Conservation (phyloP, 2,113 vertebrate species). For the Hippotragus niger region DNA sequence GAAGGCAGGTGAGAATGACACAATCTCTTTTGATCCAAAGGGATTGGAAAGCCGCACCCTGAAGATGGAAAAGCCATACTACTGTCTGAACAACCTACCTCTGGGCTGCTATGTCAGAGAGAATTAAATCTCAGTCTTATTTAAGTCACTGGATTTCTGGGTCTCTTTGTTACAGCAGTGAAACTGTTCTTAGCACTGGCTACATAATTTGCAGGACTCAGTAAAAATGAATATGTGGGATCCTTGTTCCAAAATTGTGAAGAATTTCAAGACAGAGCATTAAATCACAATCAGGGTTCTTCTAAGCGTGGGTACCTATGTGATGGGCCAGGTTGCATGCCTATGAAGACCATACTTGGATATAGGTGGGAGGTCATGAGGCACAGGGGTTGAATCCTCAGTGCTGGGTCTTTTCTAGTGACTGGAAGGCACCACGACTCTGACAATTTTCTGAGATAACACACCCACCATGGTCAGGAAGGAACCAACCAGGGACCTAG, state of each 20-base stretch:
- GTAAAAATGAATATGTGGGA: background rate
- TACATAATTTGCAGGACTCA: background rate
- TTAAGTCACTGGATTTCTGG: background rate
- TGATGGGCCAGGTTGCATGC: accelerated
- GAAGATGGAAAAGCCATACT: background rate
- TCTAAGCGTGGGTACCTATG: background rate
- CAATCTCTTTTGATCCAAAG: background rate
- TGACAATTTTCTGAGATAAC: background rate
- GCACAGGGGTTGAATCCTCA: background rate
- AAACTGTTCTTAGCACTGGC: background rate
- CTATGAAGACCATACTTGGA: background rate
- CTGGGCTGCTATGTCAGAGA: background rate
- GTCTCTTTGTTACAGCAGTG: background rate
- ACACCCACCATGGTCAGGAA: background rate
- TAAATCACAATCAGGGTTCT: background rate
- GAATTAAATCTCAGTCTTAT: background rate
- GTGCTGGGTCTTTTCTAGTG: background rate
- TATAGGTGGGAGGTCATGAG: background rate
- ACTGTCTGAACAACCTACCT: background rate
- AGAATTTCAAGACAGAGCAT: background rate
- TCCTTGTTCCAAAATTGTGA: background rate
- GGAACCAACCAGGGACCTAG: background rate
- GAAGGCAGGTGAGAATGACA: background rate
- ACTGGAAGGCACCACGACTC: background rate
- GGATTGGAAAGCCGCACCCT: background rate